phyloP scores from a whole-genome alignment of 92 coral and sea anemone species.

The Porites evermanni region DNA sequence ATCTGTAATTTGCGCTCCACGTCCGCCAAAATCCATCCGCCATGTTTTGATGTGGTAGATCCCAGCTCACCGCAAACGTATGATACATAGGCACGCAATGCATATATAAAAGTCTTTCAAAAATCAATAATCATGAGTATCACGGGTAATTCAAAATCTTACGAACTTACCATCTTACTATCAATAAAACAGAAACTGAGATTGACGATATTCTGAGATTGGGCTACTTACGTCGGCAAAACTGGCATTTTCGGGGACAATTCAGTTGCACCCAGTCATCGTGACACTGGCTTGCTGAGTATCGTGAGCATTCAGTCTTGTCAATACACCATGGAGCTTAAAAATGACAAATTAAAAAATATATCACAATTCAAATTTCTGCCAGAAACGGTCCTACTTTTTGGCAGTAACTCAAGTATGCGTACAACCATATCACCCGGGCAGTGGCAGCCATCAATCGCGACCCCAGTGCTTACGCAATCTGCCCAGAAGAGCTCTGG shows the following conservation, averaged over 20 bases:
- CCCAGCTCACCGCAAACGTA: neutral
- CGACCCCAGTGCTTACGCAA: no score
- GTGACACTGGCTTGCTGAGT: conserved; percentile 62
- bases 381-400: neutral
- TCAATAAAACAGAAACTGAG: no score
- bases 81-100: conserved; percentile 8
- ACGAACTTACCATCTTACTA: no score
- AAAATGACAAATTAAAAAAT: conserved; percentile 4
- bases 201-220: neutral
- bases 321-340: conserved; percentile 82
- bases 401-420: no score
- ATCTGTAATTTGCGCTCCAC: neutral
- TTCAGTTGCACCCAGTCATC: conserved; percentile 77
- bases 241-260: conserved; percentile 87
- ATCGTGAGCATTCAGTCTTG: conserved; percentile 65
- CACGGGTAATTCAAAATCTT: no score
- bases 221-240: conserved; percentile 84
- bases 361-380: neutral
- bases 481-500: no score
- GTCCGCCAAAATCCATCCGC: conserved; percentile 6
- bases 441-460: no score
- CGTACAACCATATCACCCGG: no score
- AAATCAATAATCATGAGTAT: no score
- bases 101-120: conserved; percentile 4
- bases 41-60: conserved; percentile 31